phyloP scores from a whole-genome alignment of 2,113 vertebrate genomes.

The Rhinoptilus africanus region DNA sequence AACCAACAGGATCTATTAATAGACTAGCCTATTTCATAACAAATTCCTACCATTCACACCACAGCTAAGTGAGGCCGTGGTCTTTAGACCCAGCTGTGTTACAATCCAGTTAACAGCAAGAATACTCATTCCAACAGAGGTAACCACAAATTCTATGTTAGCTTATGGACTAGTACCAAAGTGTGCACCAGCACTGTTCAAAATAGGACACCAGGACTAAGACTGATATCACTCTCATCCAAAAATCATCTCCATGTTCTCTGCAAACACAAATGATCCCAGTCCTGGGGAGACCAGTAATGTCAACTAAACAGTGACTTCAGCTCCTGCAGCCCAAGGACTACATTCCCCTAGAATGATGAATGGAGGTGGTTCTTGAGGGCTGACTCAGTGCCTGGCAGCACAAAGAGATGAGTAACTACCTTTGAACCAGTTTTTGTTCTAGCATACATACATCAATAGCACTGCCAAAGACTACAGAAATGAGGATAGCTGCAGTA shows the following conservation, averaged over 20 bases:
- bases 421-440: constrained; percentile 45
- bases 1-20: not conserved
- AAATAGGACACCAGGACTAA: not conserved
- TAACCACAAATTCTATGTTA: not conserved
- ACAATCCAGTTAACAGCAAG: not conserved
- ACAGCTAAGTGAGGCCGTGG: not conserved
- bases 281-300: not conserved
- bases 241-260: not conserved
- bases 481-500: not conserved
- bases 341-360: constrained; percentile 18
- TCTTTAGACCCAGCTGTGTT: not conserved
- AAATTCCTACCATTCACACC: not conserved
- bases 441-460: not conserved
- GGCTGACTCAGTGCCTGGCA: constrained; percentile 58
- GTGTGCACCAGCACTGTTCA: not conserved
- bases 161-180: not conserved
- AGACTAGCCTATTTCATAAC: not conserved
- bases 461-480: constrained; percentile 18
- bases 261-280: not conserved
- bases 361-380: constrained; percentile 30
- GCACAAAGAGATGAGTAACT: constrained; percentile 40
- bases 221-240: not conserved
- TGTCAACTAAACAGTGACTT: constrained; percentile 21
- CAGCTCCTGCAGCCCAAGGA: not conserved
- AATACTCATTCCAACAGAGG: not conserved